A percentile compares a stretch with the other conserved stretches of the same genome.
phyloP scores from a whole-genome alignment of 2,797 vertebrate species.

The Tamandua tetradactyla region DNA sequence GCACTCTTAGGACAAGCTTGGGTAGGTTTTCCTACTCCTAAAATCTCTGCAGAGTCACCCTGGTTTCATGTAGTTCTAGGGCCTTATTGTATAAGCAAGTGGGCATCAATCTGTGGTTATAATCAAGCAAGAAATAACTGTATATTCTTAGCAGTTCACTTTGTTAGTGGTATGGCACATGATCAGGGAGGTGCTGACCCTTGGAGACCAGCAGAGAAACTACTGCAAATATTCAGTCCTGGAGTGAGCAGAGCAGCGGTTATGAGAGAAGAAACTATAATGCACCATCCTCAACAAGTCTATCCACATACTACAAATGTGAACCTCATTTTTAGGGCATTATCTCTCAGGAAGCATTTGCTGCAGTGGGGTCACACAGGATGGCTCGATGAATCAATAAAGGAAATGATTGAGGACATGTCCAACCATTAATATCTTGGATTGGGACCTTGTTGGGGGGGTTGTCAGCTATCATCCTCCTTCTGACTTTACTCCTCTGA shows the following conservation, averaged over 20 bases:
- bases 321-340: background rate
- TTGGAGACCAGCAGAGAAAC: background rate
- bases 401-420: background rate
- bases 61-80: background rate
- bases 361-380: background rate
- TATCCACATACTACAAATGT: background rate
- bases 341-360: conserved; percentile 12
- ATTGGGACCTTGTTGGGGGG: background rate
- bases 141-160: background rate
- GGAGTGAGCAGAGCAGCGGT: background rate
- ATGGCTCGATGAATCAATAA: background rate
- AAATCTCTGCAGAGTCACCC: background rate
- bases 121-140: background rate
- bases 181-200: background rate
- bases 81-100: background rate
- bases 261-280: background rate
- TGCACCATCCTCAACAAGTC: background rate
- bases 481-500: background rate
- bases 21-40: background rate
- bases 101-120: background rate
- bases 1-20: background rate
- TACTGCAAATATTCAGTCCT: background rate
- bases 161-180: accelerated
- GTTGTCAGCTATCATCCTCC: background rate
- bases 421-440: background rate